Base-by-base conservation (phyloP, 2,113 vertebrate genomes). In the Capra hircus region DNA sequence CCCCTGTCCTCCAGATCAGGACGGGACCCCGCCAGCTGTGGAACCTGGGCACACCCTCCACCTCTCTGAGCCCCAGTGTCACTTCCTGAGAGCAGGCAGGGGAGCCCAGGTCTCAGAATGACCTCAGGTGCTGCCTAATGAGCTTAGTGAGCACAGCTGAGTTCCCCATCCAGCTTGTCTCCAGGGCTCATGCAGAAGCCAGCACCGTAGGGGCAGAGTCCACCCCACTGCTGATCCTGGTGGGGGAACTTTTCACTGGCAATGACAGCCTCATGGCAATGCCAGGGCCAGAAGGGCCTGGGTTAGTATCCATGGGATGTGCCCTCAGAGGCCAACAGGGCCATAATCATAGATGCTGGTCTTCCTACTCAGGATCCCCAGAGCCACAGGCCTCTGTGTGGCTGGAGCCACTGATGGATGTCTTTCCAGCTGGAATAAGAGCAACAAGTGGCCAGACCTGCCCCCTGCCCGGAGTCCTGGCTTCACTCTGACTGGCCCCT, bases 11-110 rank as follows among this genome's bases (percentile, higher is more conserved):
- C 71, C 71, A 7, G 5, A n/a, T 43, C 36, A 43, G 23, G 11
- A 43, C 0, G 6, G 36, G 12, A 40, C 23, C 11, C 40, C 0
- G 0, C 71, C 11, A 13, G 36, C 40, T 43, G 36, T 1, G 6
- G 71, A 77, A 2, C 12, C 12, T 77, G 71, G 21, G 74, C 74
- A 28, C 40, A 28, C 6, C 40, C 13, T 45, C 74, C 40, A 45
- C 43, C 25, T 45, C 3, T 45, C 74, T 77, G 13, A 78, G 40
- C 3, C 40, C 2, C 74, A 9, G 74, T 28, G 74, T 45, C 25
- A 28, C 25, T 45, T 78, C 74, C 25, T 16, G 40, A 78, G 25
- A 78, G 40, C 7, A 9, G 40, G 7, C 74, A 78, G 40, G 40
- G 13, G 25, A 78, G 25, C 25, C 74, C 25, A 2, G 6, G 0